A percentile compares a stretch with the other conserved stretches of the same genome.
These are phyloP conservation scores for Limonius californicus DNA, from an alignment of 1,140 invertebrate genomes.

Conservation along the genomic window DNA sequence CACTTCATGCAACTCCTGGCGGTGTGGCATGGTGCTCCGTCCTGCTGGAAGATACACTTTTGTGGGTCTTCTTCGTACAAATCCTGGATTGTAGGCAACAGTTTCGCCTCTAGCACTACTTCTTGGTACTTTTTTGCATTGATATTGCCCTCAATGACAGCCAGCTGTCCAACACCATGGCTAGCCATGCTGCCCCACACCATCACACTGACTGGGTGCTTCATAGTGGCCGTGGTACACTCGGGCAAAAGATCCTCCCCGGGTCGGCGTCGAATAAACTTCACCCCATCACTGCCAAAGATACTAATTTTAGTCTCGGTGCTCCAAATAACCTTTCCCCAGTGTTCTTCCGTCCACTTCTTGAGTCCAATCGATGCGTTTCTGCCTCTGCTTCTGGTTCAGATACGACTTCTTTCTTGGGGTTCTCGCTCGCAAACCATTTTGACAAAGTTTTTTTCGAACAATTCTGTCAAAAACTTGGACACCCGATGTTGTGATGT, in stretches of 20 bases:
- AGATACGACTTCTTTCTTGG: too few relatives aligned
- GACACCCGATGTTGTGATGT: too few relatives aligned
- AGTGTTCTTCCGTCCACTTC: neutral
- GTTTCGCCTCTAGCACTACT: slow-evolving; percentile 5
- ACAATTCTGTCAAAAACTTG: too few relatives aligned
- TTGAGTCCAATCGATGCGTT: neutral
- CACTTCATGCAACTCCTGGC: too few relatives aligned
- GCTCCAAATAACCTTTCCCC: neutral
- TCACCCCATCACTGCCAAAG: too few relatives aligned
- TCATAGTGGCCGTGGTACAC: slow-evolving; percentile 16
- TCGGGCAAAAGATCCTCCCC: neutral
- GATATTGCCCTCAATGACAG: slow-evolving; percentile 15
- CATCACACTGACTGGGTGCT: slow-evolving; percentile 17
- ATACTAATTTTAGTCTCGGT: neutral
- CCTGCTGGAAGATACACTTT: slow-evolving; percentile 4
- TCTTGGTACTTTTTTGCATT: slow-evolving; percentile 14
- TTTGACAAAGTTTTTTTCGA: too few relatives aligned
- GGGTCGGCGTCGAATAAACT: too few relatives aligned
- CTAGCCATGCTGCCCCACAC: slow-evolving; percentile 16
- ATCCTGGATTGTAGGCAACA: slow-evolving; percentile 3
- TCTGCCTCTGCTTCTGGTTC: too few relatives aligned
- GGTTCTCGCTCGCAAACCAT: too few relatives aligned
- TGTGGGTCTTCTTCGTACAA: too few relatives aligned
- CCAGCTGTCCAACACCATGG: slow-evolving; percentile 10
- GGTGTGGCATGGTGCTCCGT: neutral